These are phyloP conservation scores for Thermophis baileyi DNA, from an alignment of 2,113 vertebrate genomes.

Conservation along the genomic window DNA sequence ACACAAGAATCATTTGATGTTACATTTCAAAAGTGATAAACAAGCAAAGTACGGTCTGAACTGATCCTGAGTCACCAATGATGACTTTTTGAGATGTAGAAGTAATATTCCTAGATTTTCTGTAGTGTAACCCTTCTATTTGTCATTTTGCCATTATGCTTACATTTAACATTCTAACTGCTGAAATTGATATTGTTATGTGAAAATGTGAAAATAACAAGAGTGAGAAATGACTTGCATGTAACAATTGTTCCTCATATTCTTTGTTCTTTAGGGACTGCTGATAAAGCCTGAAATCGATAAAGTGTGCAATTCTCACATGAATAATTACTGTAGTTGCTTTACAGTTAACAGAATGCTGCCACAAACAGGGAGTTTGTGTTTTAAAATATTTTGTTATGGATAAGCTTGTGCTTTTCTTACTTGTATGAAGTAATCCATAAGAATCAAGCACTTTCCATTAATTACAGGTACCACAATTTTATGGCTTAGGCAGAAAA, in stretches of 20 bases:
- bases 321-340: accelerated
- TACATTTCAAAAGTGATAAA: neutral
- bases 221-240: neutral
- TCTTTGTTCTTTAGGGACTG: neutral
- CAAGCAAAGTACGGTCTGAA: neutral
- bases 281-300: neutral
- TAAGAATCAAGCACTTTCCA: neutral
- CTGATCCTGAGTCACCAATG: neutral
- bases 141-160: accelerated
- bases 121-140: neutral
- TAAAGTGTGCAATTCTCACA: neutral
- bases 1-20: neutral
- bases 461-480: neutral
- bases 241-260: accelerated
- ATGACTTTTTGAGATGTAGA: neutral
- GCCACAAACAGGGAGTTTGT: slow-evolving; percentile 28
- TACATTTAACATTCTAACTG: accelerated
- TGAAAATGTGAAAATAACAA: neutral
- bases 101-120: neutral
- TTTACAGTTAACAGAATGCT: slow-evolving; percentile 24
- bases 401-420: neutral
- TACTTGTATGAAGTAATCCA: neutral
- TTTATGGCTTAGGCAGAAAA: slow-evolving; percentile 6
- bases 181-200: neutral
- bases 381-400: slow-evolving; percentile 33